phyloP scores from a whole-genome alignment of 2,888 invertebrate genomes.

The Lasioglossum pauxillum region DNA sequence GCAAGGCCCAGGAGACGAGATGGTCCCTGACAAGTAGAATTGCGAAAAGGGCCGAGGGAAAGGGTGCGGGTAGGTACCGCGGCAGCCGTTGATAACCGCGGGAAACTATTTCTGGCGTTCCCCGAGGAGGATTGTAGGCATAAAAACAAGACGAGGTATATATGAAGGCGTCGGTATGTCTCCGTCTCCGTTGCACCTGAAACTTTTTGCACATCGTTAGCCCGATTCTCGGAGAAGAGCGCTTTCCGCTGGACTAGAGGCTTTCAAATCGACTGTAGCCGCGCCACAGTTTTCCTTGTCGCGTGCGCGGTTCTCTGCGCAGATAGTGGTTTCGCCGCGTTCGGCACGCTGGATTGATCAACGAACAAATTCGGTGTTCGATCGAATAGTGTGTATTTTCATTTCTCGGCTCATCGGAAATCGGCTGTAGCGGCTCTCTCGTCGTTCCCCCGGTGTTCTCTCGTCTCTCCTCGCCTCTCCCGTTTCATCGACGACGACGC shows the following conservation, averaged over 20 bases:
- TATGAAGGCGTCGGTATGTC: neutral
- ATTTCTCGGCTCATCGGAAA: neutral
- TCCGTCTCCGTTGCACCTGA: conserved; percentile 29
- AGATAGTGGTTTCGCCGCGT: conserved; percentile 38
- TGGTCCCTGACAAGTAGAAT: neutral
- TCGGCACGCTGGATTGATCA: conserved; percentile 16
- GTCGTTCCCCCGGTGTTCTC: neutral
- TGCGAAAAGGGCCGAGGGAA: neutral
- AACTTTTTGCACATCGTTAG: conserved; percentile 52
- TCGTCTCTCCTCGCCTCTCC: neutral
- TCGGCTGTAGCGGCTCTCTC: neutral
- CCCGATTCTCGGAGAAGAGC: conserved; percentile 28
- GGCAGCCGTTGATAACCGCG: neutral
- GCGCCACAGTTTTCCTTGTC: conserved; percentile 33
- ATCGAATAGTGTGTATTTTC: neutral
- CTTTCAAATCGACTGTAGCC: conserved; percentile 60
- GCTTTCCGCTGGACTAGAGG: conserved; percentile 16
- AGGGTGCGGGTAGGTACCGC: neutral
- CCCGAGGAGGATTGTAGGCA: conserved; percentile 4
- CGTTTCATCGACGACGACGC: neutral
- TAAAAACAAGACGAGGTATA: conserved; percentile 4
- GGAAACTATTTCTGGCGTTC: conserved; percentile 27
- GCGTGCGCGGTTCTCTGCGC: conserved; percentile 57
- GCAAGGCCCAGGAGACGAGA: neutral
- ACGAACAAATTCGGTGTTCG: neutral